phyloP scores from a whole-genome alignment of 2,888 invertebrate species.

The Aleiodes testaceus region DNA sequence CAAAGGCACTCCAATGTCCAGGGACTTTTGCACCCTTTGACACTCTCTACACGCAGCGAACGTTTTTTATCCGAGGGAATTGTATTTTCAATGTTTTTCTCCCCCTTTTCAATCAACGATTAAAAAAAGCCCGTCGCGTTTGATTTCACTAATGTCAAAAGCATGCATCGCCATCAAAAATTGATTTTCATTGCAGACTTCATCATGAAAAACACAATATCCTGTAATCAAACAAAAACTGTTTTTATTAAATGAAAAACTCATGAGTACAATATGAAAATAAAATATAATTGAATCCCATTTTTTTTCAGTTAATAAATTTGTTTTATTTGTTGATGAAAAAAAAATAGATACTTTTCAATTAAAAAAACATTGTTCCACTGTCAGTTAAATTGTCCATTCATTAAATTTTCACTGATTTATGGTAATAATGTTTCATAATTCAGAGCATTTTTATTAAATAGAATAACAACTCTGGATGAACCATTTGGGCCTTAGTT shows the following conservation, averaged over 20 bases:
- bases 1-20: constrained; percentile 23
- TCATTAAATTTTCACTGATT: constrained; percentile 14
- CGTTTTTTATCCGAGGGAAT: neutral
- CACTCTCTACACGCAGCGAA: neutral
- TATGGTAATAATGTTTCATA: neutral
- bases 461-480: constrained; percentile 12
- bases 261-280: no score
- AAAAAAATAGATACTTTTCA: neutral
- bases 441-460: constrained; percentile 12
- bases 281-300: no score
- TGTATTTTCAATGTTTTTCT: constrained; percentile 11
- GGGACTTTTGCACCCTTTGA: constrained; percentile 6
- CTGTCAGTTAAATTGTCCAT: neutral
- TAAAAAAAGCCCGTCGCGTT: neutral
- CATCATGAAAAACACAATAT: no score
- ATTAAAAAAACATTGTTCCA: neutral
- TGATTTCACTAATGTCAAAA: neutral
- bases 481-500: neutral
- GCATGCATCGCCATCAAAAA: no score
- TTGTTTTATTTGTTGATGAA: neutral
- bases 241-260: no score
- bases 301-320: no score
- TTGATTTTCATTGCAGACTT: no score
- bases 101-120: neutral
- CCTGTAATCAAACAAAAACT: no score